A percentile compares a stretch with the other conserved stretches of the same genome.
Conservation (phyloP, 2,113 vertebrate genomes). For the Uria aalge region DNA sequence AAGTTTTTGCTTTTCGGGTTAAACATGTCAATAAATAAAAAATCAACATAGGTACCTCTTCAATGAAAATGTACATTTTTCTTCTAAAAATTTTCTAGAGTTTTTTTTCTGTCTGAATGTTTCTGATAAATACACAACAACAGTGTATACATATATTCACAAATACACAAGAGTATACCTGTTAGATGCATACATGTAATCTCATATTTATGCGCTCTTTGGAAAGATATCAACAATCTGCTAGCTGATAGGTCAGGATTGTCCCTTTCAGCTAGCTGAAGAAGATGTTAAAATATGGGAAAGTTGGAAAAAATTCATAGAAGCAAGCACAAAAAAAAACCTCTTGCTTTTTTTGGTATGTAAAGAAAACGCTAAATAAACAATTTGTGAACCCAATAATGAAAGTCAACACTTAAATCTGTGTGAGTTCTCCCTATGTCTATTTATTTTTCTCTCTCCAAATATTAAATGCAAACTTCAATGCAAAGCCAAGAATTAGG, state of each 20-base stretch:
- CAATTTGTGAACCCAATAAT: neutral
- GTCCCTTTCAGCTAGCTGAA: neutral
- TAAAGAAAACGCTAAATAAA: conserved; percentile 37
- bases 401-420: conserved; percentile 57
- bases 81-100: neutral
- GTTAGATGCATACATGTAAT: neutral
- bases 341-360: conserved; percentile 15
- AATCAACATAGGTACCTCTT: neutral
- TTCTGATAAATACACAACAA: neutral
- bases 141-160: neutral
- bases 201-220: neutral
- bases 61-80: neutral
- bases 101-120: neutral
- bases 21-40: neutral
- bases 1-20: neutral
- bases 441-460: conserved; percentile 59
- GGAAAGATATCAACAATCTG: neutral
- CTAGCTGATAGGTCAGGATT: neutral
- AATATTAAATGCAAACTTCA: conserved; percentile 59
- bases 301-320: neutral
- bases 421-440: conserved; percentile 41
- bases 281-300: neutral
- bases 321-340: neutral
- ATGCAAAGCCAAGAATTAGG: conserved; percentile 61
- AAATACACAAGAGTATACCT: neutral